phyloP scores from a whole-genome alignment of 2,888 invertebrate species.

The Aromia moschata region DNA sequence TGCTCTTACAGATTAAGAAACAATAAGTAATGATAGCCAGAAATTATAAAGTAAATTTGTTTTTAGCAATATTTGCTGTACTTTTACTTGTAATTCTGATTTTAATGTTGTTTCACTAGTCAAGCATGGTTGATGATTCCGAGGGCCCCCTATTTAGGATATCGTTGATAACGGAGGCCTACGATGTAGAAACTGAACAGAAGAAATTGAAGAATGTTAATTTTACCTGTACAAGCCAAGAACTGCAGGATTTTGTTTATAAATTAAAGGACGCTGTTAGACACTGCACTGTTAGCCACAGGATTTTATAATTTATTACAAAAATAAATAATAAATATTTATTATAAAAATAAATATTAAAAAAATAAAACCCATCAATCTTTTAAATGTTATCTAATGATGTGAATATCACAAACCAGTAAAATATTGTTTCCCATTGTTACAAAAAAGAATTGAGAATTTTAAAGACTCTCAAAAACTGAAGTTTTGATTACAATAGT shows the following conservation, averaged over 20 bases:
- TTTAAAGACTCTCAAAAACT: background rate
- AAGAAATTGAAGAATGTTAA: slow-evolving; percentile 63
- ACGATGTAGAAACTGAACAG: slow-evolving; percentile 58
- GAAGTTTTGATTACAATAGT: no score
- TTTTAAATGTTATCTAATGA: no score
- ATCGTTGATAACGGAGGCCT: slow-evolving; percentile 53
- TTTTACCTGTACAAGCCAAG: slow-evolving; percentile 71
- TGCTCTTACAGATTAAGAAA: no score
- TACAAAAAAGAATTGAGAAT: background rate
- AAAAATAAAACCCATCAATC: no score
- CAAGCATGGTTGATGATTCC: slow-evolving; percentile 52
- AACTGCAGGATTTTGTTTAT: slow-evolving; percentile 73
- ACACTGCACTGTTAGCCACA: slow-evolving; percentile 65
- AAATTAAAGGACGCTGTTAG: slow-evolving; percentile 72
- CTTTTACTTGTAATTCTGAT: no score
- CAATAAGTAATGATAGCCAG: no score
- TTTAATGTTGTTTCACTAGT: no score
- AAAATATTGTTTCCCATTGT: no score
- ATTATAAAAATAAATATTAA: background rate
- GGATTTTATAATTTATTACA: slow-evolving; percentile 13
- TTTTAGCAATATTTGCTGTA: no score
- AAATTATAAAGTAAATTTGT: no score
- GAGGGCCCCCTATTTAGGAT: slow-evolving; percentile 60
- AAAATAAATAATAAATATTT: background rate
- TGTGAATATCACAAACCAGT: no score